Evolutionary conservation across 2,113 vertebrate genomes (phyloP).

Genomic region (Rhizomys pruinosus): DNA sequence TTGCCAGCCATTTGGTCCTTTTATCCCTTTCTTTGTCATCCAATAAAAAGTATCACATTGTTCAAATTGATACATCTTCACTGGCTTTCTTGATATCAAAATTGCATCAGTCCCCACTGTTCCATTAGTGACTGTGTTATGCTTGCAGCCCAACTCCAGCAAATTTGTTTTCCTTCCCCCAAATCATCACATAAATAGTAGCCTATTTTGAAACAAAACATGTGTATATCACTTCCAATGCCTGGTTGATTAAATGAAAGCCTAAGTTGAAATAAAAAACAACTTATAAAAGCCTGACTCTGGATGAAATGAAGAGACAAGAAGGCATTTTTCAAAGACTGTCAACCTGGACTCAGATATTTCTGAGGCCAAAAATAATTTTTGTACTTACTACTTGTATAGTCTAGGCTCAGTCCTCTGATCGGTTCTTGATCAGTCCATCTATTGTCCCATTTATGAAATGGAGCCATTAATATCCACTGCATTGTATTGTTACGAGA

Average conservation of each 20-base stretch:
- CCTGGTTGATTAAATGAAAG: not conserved
- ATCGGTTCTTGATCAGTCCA: not conserved
- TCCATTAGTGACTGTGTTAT: not conserved
- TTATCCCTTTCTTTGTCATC: not conserved
- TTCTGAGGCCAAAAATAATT: not conserved
- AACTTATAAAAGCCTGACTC: not conserved
- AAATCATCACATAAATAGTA: constrained; percentile 1
- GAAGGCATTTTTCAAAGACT: not conserved
- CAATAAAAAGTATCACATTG: not conserved
- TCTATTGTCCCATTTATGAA: constrained; percentile 6
- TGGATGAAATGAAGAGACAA: not conserved
- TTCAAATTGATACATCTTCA: not conserved
- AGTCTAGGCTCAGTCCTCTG: not conserved
- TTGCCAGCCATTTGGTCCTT: not conserved
- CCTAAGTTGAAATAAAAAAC: constrained; percentile 29
- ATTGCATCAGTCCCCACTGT: not conserved
- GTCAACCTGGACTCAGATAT: not conserved
- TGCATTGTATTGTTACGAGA: not conserved
- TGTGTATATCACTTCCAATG: not conserved
- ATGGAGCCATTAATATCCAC: not conserved
- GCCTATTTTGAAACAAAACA: constrained; percentile 1
- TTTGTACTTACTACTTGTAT: not conserved
- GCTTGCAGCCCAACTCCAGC: not conserved
- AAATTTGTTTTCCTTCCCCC: not conserved
- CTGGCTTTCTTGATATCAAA: not conserved